Base-by-base conservation (phyloP, 2,797 vertebrate genomes). In the Melanotaenia trifasciata region DNA sequence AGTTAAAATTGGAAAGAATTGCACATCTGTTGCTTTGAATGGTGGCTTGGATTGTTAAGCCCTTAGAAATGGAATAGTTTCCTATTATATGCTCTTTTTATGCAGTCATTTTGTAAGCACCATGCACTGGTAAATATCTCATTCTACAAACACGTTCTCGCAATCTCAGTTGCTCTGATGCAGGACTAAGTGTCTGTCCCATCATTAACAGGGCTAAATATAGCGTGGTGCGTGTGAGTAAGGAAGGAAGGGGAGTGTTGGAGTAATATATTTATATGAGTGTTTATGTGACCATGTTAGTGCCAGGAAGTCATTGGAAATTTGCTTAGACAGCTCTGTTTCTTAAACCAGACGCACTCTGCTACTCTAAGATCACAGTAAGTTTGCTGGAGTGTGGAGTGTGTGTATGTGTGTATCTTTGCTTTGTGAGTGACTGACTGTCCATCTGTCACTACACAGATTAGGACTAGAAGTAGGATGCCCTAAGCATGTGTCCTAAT, bases 201-300 rank as follows among this genome's bases (percentile, higher is more conserved):
- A 68, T 81, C 77, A 81, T 84, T 84, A 81, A 70, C 79, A 66
- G 68, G 79, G 80, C 80, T 93, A 92, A 92, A 91, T 89, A 87
- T 90, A 93, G 85, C 59, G n/a, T 18, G 63, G 70, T 81, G 78
- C 83, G 61, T 72, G 58, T 51, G 69, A 64, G 70, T 33, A 32
- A 68, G 74, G 56, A 56, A 64, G 70, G 53, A 70, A 40, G 76
- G 30, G 22, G 73, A 58, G 61, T 53, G 72, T 26, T 67, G 68
- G 43, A 76, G 72, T 74, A 70, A 77, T 86, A 38, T 90, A 80
- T 91, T 86, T 88, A 76, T 91, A 67, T 76, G 70, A 60, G 72
- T 86, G 85, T 89, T 85, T 87, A 80, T 71, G 71, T 76, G 78
- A 71, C 64, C 70, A 40, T 70, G 73, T 80, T 61, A 69, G 70